Percentiles rank a stretch among this genome's conserved stretches.
These are phyloP conservation scores for Acleris literana DNA, from an alignment of 2,888 invertebrate species.

Conservation along the genomic window DNA sequence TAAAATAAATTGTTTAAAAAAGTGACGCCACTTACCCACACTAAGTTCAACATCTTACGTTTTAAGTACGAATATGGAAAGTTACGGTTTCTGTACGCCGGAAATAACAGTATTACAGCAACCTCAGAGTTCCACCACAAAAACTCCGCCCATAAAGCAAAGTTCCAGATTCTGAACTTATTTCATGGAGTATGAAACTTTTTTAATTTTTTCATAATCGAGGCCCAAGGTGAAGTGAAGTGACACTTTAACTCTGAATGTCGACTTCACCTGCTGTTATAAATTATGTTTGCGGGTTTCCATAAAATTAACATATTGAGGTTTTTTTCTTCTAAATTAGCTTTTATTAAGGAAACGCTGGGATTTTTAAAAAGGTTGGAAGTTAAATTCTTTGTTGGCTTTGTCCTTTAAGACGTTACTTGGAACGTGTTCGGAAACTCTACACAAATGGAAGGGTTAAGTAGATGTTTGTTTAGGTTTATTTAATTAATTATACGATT, in stretches of 20 bases:
- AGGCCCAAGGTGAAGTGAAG: slow-evolving; percentile 3
- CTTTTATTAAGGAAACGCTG: slow-evolving; percentile 1
- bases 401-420: not conserved
- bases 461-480: not conserved
- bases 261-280: slow-evolving; percentile 21
- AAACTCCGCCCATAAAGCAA: too few species aligned
- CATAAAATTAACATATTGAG: slow-evolving; percentile 28
- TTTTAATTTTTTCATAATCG: slow-evolving; percentile 32
- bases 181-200: slow-evolving; percentile 9
- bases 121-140: too few species aligned
- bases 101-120: too few species aligned
- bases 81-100: too few species aligned
- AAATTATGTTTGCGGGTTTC: slow-evolving; percentile 7
- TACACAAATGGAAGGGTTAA: too few species aligned
- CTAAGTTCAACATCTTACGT: too few species aligned
- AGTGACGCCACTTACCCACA: too few species aligned
- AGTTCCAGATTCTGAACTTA: too few species aligned
- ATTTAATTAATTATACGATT: not conserved
- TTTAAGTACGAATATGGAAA: too few species aligned
- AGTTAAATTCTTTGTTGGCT: slow-evolving; percentile 19
- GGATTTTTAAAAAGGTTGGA: not conserved
- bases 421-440: slow-evolving; percentile 8
- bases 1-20: too few species aligned
- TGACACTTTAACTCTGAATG: slow-evolving; percentile 4
- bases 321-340: slow-evolving; percentile 15